A percentile compares a stretch with the other conserved stretches of the same genome.
Evolutionary conservation across 1,140 invertebrate genomes (phyloP).

Genomic region (Aphelinus certus): DNA sequence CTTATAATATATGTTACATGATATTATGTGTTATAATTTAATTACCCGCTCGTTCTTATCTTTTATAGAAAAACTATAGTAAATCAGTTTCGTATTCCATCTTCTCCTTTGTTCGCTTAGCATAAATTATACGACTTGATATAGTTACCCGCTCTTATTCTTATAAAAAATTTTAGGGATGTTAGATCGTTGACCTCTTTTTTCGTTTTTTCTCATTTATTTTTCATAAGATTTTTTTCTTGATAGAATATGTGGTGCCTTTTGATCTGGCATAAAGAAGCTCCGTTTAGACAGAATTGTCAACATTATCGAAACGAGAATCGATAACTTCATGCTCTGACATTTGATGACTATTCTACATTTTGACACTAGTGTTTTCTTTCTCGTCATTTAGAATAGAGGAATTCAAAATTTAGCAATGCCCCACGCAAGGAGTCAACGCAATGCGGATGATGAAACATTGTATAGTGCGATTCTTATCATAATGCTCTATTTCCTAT

Average conservation of each 20-base stretch:
- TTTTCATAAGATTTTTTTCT: slow-evolving; percentile 21
- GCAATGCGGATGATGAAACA: slow-evolving; percentile 28
- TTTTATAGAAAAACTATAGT: slow-evolving; percentile 53
- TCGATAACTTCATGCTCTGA: slow-evolving; percentile 25
- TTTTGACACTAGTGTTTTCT: slow-evolving; percentile 32
- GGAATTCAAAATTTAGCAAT: slow-evolving; percentile 30
- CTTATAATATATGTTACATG: slow-evolving; percentile 49
- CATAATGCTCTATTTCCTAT: slow-evolving; percentile 33
- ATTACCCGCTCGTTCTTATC: slow-evolving; percentile 42
- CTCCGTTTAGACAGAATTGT: slow-evolving; percentile 38
- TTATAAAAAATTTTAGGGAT: slow-evolving; percentile 35
- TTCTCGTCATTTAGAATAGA: slow-evolving; percentile 5
- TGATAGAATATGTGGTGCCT: slow-evolving; percentile 29
- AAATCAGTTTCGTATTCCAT: slow-evolving; percentile 41
- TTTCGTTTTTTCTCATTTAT: slow-evolving; percentile 1
- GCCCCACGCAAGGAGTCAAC: slow-evolving; percentile 9
- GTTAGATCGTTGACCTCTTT: slow-evolving; percentile 14
- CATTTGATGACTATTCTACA: slow-evolving; percentile 27
- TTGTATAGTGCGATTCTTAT: slow-evolving; percentile 34
- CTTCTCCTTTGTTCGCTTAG: slow-evolving; percentile 26
- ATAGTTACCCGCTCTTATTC: slow-evolving; percentile 26
- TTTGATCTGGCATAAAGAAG: slow-evolving; percentile 33
- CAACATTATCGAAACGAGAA: slow-evolving; percentile 7
- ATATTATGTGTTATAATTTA: slow-evolving; percentile 48
- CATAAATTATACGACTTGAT: slow-evolving; percentile 36